These are phyloP conservation scores for Microcebus griseorufus DNA, from an alignment of 2,113 vertebrate species.

Conservation along the genomic window DNA sequence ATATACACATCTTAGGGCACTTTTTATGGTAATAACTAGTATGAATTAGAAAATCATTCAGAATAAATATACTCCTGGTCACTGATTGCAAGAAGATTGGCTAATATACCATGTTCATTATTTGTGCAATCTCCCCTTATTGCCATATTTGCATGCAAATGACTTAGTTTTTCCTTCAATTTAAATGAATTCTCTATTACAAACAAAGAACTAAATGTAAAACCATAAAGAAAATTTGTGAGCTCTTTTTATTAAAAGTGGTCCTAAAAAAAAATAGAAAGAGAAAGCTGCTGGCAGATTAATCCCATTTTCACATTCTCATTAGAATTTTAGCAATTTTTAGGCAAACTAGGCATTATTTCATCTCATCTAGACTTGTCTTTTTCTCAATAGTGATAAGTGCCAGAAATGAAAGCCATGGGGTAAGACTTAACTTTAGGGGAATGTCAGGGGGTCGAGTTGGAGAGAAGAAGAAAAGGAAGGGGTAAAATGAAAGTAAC, in stretches of 20 bases:
- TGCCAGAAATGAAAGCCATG: not conserved
- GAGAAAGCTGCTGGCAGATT: not conserved
- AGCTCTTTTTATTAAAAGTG: constrained; percentile 24
- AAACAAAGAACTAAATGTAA: constrained; percentile 50
- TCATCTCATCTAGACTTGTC: not conserved
- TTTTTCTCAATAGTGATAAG: not conserved
- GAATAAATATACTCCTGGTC: constrained; percentile 45
- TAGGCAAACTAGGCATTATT: not conserved
- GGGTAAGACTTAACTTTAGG: not conserved
- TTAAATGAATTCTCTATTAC: constrained; percentile 55
- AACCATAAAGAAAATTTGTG: not conserved
- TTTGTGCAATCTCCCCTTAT: constrained; percentile 12
- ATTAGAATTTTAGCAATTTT: constrained; percentile 34
- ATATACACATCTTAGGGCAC: not conserved
- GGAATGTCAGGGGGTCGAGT: not conserved
- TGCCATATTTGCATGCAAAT: constrained; percentile 57
- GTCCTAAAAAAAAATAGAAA: constrained; percentile 40
- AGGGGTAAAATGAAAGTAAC: not conserved
- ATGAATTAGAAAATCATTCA: constrained; percentile 31
- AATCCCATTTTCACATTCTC: constrained; percentile 3
- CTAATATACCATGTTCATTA: constrained; percentile 39
- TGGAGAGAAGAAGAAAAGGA: not conserved
- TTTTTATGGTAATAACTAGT: constrained; percentile 24
- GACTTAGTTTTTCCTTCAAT: constrained; percentile 15
- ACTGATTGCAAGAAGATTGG: constrained; percentile 16